These are phyloP conservation scores for Hystrix cristata DNA, from an alignment of 2,113 vertebrate genomes.

Conservation along the genomic window DNA sequence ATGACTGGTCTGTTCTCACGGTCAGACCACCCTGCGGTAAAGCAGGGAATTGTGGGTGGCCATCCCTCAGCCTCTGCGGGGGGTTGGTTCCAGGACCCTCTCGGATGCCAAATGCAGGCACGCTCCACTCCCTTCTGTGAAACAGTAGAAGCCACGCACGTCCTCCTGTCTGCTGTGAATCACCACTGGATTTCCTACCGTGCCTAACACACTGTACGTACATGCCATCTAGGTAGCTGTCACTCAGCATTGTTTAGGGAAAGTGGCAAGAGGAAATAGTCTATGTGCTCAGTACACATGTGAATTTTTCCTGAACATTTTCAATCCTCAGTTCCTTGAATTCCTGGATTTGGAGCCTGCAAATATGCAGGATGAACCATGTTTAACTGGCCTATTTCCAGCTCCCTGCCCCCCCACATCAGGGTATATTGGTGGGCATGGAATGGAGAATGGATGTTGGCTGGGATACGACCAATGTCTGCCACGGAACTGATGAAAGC, in stretches of 20 bases:
- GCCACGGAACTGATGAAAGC: neutral
- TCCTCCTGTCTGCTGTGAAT: neutral
- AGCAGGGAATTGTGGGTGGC: neutral
- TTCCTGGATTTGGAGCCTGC: too few species aligned
- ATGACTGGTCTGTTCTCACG: neutral
- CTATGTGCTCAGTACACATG: neutral
- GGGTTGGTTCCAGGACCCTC: neutral
- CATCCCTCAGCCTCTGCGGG: neutral
- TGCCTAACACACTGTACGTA: neutral
- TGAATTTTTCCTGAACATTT: too few species aligned
- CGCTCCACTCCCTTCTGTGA: neutral
- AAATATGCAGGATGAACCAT: neutral
- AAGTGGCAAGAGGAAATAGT: neutral
- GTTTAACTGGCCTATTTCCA: neutral
- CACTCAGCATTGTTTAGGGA: neutral
- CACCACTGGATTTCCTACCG: neutral
- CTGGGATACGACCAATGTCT: too few species aligned
- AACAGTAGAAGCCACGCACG: neutral
- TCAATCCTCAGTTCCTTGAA: neutral
- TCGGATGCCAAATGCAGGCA: neutral
- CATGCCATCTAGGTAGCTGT: neutral
- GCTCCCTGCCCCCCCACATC: neutral
- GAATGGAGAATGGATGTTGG: neutral
- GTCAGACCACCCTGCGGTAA: fast-evolving
- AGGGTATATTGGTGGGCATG: neutral